phyloP scores from a whole-genome alignment of 37 sponge, comb jelly and placozoan genomes.

The Cladorhizidae sp. region DNA sequence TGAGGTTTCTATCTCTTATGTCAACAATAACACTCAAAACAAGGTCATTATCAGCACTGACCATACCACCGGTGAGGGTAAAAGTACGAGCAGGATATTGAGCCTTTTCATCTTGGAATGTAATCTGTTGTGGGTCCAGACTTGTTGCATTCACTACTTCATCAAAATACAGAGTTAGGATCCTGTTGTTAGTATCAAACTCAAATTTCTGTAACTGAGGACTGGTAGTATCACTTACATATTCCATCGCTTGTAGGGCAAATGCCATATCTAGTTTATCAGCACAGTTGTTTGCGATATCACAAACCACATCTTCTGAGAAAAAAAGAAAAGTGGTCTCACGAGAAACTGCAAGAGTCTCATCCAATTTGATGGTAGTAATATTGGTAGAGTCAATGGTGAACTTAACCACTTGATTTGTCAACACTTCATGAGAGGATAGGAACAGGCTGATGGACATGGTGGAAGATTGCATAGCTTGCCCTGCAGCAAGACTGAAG shows the following conservation, averaged over 20 bases:
- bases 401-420: conserved; percentile 24
- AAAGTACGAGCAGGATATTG: conserved; percentile 43
- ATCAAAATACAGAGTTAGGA: conserved; percentile 64
- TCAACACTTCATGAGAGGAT: background rate
- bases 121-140: conserved; percentile 57
- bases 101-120: conserved; percentile 56
- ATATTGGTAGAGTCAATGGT: conserved; percentile 16
- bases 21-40: conserved; percentile 41
- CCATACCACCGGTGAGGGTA: conserved; percentile 36
- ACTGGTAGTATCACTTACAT: conserved; percentile 63
- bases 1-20: conserved; percentile 47
- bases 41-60: conserved; percentile 7
- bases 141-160: conserved; percentile 75
- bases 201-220: conserved; percentile 67
- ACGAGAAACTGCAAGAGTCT: conserved; percentile 35
- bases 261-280: conserved; percentile 6
- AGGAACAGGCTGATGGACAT: background rate
- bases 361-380: conserved; percentile 54
- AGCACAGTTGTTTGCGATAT: conserved; percentile 75
- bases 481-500: conserved; percentile 42
- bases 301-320: conserved; percentile 37
- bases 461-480: background rate
- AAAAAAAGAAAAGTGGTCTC: conserved; percentile 58
- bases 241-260: conserved; percentile 36
- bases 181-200: conserved; percentile 55